Evolutionary conservation across 2,888 invertebrate species (phyloP).

Genomic region (Hylaea fasciaria): DNA sequence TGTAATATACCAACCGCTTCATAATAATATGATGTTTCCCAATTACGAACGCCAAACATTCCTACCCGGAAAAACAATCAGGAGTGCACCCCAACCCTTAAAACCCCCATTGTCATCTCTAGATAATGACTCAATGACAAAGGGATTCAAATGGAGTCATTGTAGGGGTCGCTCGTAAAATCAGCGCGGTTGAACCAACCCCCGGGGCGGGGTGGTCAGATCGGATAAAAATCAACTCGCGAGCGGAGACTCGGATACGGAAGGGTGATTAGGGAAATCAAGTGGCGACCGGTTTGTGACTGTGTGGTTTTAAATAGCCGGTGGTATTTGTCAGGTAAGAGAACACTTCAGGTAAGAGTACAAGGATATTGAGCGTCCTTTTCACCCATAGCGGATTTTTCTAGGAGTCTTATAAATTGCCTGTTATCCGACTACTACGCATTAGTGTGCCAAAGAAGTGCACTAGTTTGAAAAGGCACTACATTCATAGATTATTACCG

Average conservation of each 20-base stretch:
- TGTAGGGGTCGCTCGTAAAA: constrained; percentile 42
- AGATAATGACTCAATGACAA: constrained; percentile 42
- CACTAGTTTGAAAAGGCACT: not conserved
- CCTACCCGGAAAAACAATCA: constrained; percentile 9
- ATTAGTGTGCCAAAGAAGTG: not conserved
- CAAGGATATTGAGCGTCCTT: no score
- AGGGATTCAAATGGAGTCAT: constrained; percentile 50
- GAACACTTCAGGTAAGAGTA: no score
- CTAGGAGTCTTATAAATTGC: no score
- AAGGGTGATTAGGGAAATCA: constrained; percentile 9
- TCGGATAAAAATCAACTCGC: constrained; percentile 38
- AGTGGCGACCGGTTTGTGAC: not conserved
- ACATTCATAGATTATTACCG: no score
- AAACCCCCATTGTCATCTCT: constrained; percentile 17
- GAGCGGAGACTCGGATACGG: no score
- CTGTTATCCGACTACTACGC: not conserved
- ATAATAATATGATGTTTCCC: not conserved
- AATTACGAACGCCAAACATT: constrained; percentile 7
- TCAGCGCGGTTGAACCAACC: constrained; percentile 20
- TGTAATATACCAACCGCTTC: not conserved
- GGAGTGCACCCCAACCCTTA: constrained; percentile 1
- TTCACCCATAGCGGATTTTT: no score
- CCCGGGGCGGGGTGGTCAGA: constrained; percentile 8
- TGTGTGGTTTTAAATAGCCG: not conserved
- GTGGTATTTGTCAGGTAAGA: no score